Evolutionary conservation across 2,888 invertebrate genomes (phyloP).

Genomic region (Campaea margaritaria): DNA sequence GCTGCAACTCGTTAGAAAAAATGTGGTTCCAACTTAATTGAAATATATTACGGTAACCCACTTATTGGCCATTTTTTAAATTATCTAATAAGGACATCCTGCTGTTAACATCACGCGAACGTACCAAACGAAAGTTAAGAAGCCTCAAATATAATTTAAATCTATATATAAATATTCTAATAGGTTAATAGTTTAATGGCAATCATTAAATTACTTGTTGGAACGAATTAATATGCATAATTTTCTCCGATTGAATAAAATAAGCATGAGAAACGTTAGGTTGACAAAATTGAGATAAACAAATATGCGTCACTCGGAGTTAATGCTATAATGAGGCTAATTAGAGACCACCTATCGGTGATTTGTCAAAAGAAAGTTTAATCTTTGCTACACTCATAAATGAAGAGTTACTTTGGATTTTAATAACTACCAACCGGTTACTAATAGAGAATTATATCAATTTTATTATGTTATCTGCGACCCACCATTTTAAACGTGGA

Average conservation of each 20-base stretch:
- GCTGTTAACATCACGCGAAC: slow-evolving; percentile 47
- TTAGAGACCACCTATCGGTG: slow-evolving; percentile 23
- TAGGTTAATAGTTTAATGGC: slow-evolving; percentile 40
- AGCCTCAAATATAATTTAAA: slow-evolving; percentile 22
- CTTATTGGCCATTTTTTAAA: slow-evolving; percentile 14
- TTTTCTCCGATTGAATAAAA: slow-evolving; percentile 37
- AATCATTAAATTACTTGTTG: slow-evolving; percentile 37
- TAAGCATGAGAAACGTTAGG: slow-evolving; percentile 34
- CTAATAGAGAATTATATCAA: too few species aligned
- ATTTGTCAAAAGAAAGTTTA: slow-evolving; percentile 6
- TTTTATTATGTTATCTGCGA: too few species aligned
- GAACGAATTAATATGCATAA: slow-evolving; percentile 40
- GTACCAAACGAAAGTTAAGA: slow-evolving; percentile 25
- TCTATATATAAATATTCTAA: slow-evolving; percentile 36
- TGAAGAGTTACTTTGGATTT: too few species aligned
- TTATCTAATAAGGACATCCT: slow-evolving; percentile 49
- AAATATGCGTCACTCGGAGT: slow-evolving; percentile 30
- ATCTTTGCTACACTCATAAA: too few species aligned
- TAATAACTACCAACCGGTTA: too few species aligned
- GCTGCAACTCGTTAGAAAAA: too few species aligned
- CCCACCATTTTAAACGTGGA: too few species aligned
- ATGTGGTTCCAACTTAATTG: background rate
- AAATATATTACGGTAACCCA: background rate
- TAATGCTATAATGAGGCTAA: slow-evolving; percentile 28
- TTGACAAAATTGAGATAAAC: slow-evolving; percentile 35